Base-by-base conservation (phyloP, 2,797 vertebrate species). In the Acanthopagrus latus region DNA sequence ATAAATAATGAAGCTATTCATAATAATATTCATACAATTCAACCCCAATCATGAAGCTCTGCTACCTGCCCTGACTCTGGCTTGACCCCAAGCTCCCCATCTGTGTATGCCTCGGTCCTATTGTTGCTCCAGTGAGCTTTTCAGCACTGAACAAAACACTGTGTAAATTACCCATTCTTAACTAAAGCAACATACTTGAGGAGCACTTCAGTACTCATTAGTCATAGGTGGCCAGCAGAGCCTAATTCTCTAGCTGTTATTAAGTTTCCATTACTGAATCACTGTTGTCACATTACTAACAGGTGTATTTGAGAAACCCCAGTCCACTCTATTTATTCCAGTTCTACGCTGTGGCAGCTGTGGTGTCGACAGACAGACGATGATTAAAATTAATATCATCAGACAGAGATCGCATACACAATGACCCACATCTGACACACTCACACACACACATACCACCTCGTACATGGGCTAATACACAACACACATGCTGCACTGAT, bases 321-420 rank as follows among this genome's bases (percentile, higher is more conserved):
- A 21, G 14, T 63, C 73, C 9, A 38, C 6, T 91, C 82, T 83
- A 71, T 60, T 50, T 44, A 48, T 18, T 64, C 18, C 62, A 29
- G 54, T 20, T 87, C 78, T 87, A 33, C 52, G 47, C 57, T 33
- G 65, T 17, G 59, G 70, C 91, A 93, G 91, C 87, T 93, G 92
- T 76, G 79, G 64, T 63, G 70, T 70, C 52, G 70, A 85, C 56
- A 27, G 81, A 90, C 91, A 91, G 89, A 93, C 86, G 92, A 85
- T 90, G 90, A 93, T 89, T 88, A 87, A 88, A 90, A 89, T 86
- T 70, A 91, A 90, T 87, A 74, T 79, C 68, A 79, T 87, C 83
- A 83, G 81, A 88, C 72, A 84, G 54, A 76, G 78, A 91, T 91
- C 85, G 20, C 73, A 80, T 51, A 76, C 83, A 85, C 83, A 81